Evolutionary conservation across 1,140 invertebrate species (phyloP).

Genomic region (Brachionus asplanchnoidis): DNA sequence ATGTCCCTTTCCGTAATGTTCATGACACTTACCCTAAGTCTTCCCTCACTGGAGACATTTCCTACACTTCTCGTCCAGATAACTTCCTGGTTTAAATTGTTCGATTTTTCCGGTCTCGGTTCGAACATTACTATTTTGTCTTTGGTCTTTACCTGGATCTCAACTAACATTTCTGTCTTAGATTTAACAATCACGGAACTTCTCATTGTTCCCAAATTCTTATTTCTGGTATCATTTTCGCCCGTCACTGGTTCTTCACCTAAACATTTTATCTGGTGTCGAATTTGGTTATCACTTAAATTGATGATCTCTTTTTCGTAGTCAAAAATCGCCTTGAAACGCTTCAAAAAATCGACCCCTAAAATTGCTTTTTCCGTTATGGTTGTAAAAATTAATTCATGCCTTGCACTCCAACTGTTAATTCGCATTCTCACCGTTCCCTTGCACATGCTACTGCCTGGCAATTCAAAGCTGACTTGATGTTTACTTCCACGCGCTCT

Average conservation of each 20-base stretch:
- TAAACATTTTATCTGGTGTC: background rate
- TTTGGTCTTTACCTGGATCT: background rate
- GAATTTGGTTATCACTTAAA: background rate
- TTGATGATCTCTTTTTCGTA: background rate
- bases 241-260: background rate
- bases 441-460: background rate
- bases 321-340: background rate
- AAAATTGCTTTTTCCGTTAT: background rate
- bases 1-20: background rate
- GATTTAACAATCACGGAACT: background rate
- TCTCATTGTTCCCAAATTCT: background rate
- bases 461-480: background rate
- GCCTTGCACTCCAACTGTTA: background rate
- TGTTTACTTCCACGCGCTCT: background rate
- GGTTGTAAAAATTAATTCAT: background rate
- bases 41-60: background rate
- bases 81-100: background rate
- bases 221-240: background rate
- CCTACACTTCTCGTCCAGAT: background rate
- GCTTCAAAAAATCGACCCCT: background rate
- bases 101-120: background rate
- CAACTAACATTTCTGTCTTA: background rate
- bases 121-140: constrained; percentile 1
- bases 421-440: background rate
- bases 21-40: background rate